Conservation (phyloP, 2,113 vertebrate species). For the Mustelus asterias region DNA sequence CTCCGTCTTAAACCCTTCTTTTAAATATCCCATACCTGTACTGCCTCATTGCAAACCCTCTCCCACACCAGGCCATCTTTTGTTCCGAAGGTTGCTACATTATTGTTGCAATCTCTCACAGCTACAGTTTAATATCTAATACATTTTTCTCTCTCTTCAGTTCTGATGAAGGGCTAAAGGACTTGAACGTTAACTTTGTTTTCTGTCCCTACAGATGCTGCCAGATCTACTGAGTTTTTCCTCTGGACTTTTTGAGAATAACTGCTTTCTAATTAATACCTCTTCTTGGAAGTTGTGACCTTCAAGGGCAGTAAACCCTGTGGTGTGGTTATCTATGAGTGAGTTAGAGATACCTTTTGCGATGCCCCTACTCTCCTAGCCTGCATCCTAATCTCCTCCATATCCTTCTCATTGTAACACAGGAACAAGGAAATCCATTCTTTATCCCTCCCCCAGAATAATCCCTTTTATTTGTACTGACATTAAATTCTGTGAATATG, state of each 20-base stretch:
- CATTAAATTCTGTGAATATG: neutral
- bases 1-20: no score
- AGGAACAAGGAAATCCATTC: neutral
- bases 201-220: no score
- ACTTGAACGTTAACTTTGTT: no score
- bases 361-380: neutral
- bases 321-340: neutral
- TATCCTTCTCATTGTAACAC: neutral
- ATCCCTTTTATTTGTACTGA: neutral
- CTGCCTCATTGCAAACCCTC: no score
- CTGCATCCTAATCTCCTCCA: neutral
- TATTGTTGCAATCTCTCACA: no score
- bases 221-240: no score
- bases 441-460: neutral
- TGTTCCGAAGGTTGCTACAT: no score
- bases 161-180: no score
- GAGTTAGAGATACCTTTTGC: neutral
- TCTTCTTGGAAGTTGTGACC: neutral
- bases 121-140: no score
- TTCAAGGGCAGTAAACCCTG: neutral
- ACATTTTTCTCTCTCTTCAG: no score
- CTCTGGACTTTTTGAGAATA: neutral
- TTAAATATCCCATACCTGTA: no score
- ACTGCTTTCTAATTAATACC: neutral
- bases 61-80: no score